Evolutionary conservation across 2,113 vertebrate species (phyloP).

Genomic region (Eurypyga helias): DNA sequence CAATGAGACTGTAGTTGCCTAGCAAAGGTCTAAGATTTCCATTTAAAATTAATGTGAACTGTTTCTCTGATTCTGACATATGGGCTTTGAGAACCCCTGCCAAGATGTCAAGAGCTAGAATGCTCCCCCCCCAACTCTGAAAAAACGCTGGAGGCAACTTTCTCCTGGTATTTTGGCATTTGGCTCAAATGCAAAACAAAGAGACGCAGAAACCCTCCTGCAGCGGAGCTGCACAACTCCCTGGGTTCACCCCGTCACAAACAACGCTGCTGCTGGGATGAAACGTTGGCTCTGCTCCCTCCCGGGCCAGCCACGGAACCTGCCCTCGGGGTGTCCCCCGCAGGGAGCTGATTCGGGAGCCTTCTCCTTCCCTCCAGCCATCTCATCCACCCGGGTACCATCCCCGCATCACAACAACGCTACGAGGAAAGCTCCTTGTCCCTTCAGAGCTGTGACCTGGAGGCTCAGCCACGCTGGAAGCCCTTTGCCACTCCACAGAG

Average conservation of each 20-base stretch:
- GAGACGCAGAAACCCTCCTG: background rate
- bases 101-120: slow-evolving; percentile 62
- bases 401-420: rapidly evolving
- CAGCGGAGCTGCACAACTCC: background rate
- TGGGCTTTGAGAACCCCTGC: slow-evolving; percentile 59
- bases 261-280: rapidly evolving
- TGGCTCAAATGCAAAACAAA: background rate
- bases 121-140: background rate
- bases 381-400: background rate
- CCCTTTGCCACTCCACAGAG: background rate
- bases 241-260: background rate
- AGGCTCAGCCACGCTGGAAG: rapidly evolving
- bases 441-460: background rate
- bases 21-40: slow-evolving; percentile 69
- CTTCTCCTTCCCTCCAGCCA: background rate
- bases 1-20: slow-evolving; percentile 63
- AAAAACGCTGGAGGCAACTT: slow-evolving; percentile 50
- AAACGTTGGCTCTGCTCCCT: background rate
- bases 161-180: slow-evolving; percentile 6
- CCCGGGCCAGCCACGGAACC: background rate
- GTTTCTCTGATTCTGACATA: slow-evolving; percentile 54
- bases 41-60: slow-evolving; percentile 69
- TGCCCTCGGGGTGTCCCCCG: background rate
- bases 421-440: background rate
- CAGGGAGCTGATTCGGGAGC: rapidly evolving